phyloP scores from a whole-genome alignment of 2,888 invertebrate genomes.

The Rhagium mordax region DNA sequence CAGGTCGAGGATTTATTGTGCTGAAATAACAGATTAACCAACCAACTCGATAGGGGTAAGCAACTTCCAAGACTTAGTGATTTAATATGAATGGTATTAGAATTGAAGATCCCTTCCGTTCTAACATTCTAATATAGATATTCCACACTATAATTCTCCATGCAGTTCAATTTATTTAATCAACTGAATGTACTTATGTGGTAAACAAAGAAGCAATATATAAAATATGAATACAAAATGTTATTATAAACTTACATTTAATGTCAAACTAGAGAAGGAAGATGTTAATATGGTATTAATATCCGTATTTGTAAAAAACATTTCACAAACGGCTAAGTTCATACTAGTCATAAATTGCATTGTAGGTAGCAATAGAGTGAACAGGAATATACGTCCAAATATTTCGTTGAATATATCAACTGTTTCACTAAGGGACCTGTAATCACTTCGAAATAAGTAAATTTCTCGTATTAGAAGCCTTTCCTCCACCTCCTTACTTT shows the following conservation, averaged over 20 bases:
- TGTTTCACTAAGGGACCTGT: background rate
- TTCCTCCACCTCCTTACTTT: background rate
- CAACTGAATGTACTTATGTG: no score
- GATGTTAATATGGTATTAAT: background rate
- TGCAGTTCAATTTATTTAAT: no score
- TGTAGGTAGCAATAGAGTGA: background rate
- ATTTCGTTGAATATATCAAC: background rate
- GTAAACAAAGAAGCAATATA: no score
- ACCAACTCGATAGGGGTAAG: no score
- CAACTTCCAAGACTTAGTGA: no score
- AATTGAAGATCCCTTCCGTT: no score
- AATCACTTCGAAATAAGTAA: background rate
- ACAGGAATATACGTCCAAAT: background rate
- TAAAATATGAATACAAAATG: no score
- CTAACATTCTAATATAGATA: no score
- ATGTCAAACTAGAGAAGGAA: background rate
- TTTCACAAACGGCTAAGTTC: background rate
- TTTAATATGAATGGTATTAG: no score
- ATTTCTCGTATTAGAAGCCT: background rate
- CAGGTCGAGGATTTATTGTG: no score
- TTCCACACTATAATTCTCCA: no score
- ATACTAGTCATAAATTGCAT: background rate
- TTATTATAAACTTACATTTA: background rate
- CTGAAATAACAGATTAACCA: no score
- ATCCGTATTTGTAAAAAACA: background rate